These are phyloP conservation scores for Eupsilia transversa DNA, from an alignment of 2,888 invertebrate species.

Conservation along the genomic window DNA sequence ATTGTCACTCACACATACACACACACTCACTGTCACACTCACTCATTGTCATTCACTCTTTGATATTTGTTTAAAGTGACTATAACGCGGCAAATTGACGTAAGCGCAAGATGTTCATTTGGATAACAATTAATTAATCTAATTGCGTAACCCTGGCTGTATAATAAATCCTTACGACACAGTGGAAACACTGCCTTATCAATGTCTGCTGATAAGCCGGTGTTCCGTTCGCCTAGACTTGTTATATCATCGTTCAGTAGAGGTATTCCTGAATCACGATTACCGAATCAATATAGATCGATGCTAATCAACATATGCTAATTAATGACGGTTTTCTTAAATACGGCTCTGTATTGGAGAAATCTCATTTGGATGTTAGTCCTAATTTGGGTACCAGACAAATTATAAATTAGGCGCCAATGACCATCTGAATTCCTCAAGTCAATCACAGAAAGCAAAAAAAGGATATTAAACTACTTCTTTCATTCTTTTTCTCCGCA, in stretches of 20 bases:
- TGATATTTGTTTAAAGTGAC: background rate
- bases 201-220: background rate
- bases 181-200: background rate
- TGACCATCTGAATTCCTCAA: background rate
- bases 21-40: background rate
- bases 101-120: too few species aligned
- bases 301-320: slow-evolving; percentile 29
- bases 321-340: slow-evolving; percentile 25
- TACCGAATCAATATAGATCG: slow-evolving; percentile 19
- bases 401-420: background rate
- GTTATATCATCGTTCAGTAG: slow-evolving; percentile 14
- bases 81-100: background rate
- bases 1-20: background rate
- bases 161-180: background rate
- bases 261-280: slow-evolving; percentile 28
- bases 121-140: background rate
- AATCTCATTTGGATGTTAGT: slow-evolving; percentile 20
- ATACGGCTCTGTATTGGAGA: background rate
- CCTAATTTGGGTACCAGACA: slow-evolving; percentile 36
- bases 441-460: background rate
- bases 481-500: background rate
- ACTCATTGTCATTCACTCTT: background rate
- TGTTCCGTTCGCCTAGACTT: background rate
- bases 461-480: background rate
- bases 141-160: background rate